phyloP scores from a whole-genome alignment of 2,113 vertebrate species.

The Callaeas wilsoni region DNA sequence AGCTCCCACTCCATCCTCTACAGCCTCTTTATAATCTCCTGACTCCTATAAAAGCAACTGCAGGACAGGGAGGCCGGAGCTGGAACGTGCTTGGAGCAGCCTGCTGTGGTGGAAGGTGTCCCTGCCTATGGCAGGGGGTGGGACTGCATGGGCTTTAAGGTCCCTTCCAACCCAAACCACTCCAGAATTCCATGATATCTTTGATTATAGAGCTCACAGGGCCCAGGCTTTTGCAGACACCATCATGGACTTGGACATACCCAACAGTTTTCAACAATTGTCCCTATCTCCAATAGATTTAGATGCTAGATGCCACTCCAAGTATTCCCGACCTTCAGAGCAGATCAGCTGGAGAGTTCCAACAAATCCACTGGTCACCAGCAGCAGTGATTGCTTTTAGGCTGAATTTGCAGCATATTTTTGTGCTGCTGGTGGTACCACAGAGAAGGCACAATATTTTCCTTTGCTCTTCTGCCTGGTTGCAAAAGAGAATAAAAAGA shows the following conservation, averaged over 20 bases:
- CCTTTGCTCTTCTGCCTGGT: background rate
- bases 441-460: background rate
- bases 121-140: background rate
- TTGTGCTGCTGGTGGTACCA: background rate
- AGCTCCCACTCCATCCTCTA: background rate
- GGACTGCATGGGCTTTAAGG: background rate
- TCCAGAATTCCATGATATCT: background rate
- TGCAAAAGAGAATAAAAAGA: background rate
- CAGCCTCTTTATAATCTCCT: background rate
- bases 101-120: background rate
- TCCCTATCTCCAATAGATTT: background rate
- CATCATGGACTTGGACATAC: accelerated
- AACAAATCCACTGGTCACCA: background rate
- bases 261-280: background rate
- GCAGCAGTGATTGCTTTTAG: background rate
- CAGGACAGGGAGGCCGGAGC: background rate
- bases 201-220: accelerated
- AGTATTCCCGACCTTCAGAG: background rate
- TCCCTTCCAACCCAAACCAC: background rate
- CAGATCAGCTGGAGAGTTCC: background rate
- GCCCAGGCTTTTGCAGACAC: background rate
- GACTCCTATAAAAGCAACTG: background rate
- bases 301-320: background rate
- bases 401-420: background rate
- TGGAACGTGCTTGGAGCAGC: background rate